Conservation (phyloP, 1,140 invertebrate genomes). For the Drosophila carrolli region DNA sequence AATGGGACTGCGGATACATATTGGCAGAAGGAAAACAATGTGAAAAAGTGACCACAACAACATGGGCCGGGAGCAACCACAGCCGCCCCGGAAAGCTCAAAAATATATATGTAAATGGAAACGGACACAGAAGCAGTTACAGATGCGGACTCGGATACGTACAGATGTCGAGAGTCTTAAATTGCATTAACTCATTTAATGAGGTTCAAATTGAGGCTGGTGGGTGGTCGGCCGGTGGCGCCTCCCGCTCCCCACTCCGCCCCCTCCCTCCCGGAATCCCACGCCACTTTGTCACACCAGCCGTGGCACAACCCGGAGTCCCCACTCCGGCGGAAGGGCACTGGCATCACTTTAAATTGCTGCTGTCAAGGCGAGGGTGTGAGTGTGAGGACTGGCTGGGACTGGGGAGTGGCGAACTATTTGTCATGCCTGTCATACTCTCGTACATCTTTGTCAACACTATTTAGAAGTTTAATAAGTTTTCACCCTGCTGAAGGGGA, state of each 20-base stretch:
- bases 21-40: constrained; percentile 44
- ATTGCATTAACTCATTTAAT: constrained; percentile 81
- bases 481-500: constrained; percentile 53
- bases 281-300: constrained; percentile 54
- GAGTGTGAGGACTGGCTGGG: constrained; percentile 12
- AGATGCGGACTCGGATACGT: constrained; percentile 19
- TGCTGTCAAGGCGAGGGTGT: constrained; percentile 62
- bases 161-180: constrained; percentile 76
- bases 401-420: constrained; percentile 48
- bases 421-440: constrained; percentile 79
- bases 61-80: constrained; percentile 30
- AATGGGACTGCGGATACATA: constrained; percentile 8
- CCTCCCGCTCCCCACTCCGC: constrained; percentile 11
- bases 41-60: constrained; percentile 50
- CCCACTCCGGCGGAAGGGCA: background rate
- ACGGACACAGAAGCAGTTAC: constrained; percentile 2
- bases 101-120: constrained; percentile 5
- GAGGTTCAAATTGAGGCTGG: constrained; percentile 71
- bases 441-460: constrained; percentile 81
- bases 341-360: constrained; percentile 73
- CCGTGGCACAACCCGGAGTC: background rate
- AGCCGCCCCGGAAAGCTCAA: constrained; percentile 6
- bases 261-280: constrained; percentile 11
- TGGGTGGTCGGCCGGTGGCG: constrained; percentile 39
- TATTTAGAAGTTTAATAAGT: constrained; percentile 78